phyloP scores from a whole-genome alignment of 2,113 vertebrate genomes.

The Pristiophorus japonicus region DNA sequence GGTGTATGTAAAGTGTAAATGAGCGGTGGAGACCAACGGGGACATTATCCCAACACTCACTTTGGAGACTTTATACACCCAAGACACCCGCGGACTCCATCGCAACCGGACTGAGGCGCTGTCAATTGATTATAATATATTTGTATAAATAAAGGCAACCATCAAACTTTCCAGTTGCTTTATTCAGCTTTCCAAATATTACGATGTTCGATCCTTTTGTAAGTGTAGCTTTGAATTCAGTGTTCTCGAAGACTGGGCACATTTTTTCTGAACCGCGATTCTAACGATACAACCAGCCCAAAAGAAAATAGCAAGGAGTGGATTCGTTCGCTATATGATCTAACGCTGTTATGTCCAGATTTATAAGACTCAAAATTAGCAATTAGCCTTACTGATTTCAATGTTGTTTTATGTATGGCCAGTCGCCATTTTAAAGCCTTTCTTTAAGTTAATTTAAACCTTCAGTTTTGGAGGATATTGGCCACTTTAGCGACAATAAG shows the following conservation, averaged over 20 bases:
- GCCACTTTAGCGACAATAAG: not conserved
- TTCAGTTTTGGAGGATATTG: not conserved
- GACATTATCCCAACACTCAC: conserved; percentile 1
- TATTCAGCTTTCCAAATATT: not conserved
- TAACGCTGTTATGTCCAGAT: not conserved
- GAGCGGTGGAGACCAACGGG: conserved; percentile 3
- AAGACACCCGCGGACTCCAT: not conserved
- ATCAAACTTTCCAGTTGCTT: conserved; percentile 23
- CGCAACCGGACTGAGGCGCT: conserved; percentile 6
- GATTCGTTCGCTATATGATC: not conserved
- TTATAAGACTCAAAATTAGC: not conserved
- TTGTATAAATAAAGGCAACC: conserved; percentile 32
- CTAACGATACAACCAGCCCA: not conserved
- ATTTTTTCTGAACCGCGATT: not conserved
- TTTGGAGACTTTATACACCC: not conserved
- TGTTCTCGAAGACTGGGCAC: not conserved
- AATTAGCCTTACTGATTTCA: not conserved
- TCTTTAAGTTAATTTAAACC: not conserved
- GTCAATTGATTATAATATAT: conserved; percentile 1
- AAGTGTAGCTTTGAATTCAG: not conserved
- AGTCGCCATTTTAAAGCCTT: not conserved
- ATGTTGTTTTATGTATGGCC: not conserved
- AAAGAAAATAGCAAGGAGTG: not conserved
- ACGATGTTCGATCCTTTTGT: not conserved
- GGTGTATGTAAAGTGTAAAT: conserved; percentile 15